Evolutionary conservation across 2,113 vertebrate genomes (phyloP).

Genomic region (Centrocercus urophasianus): DNA sequence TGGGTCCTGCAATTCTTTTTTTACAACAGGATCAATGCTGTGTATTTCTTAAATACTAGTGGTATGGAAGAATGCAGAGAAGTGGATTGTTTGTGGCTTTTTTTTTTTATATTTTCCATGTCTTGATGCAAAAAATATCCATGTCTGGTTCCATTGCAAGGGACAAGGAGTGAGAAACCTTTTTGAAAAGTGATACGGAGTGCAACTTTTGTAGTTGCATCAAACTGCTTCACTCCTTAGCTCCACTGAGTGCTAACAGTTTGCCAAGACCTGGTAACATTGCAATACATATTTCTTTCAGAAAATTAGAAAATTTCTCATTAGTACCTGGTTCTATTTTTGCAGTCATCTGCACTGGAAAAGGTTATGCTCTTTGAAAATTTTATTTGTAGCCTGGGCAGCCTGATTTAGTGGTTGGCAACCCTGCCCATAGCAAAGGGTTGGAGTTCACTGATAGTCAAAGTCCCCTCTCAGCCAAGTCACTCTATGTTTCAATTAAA

Average conservation of each 20-base stretch:
- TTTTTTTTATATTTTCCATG: not conserved
- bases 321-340: not conserved
- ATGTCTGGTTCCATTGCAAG: not conserved
- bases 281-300: not conserved
- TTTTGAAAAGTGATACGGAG: not conserved
- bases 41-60: not conserved
- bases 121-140: not conserved
- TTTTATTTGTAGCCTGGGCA: not conserved
- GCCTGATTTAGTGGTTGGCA: too few relatives aligned
- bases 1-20: accelerated
- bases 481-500: not conserved
- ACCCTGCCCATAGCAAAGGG: too few relatives aligned
- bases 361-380: not conserved
- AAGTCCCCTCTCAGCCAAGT: too few relatives aligned
- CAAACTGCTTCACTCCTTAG: not conserved
- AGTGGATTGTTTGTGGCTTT: not conserved
- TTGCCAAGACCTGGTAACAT: not conserved
- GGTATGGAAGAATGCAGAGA: not conserved
- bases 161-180: not conserved
- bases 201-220: not conserved
- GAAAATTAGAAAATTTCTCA: not conserved
- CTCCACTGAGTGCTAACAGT: not conserved
- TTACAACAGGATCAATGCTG: not conserved
- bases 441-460: too few relatives aligned
- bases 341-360: not conserved